Conservation (phyloP, 2,797 vertebrate genomes). For the Sebastes vulpes region DNA sequence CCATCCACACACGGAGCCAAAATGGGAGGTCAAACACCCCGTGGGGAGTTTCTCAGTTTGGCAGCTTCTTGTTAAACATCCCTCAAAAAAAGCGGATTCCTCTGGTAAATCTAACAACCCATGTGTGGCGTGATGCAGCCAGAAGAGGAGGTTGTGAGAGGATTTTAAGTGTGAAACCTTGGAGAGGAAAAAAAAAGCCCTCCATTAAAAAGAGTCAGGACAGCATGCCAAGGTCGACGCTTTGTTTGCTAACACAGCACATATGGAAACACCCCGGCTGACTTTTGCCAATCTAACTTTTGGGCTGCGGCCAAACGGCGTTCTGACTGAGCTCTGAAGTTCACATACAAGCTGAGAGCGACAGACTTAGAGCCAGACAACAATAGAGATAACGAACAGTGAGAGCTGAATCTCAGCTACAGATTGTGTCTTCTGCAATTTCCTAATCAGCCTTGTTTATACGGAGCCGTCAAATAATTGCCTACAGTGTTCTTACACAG, state of each 20-base stretch:
- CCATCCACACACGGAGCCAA: conserved; percentile 23
- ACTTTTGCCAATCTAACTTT: conserved; percentile 34
- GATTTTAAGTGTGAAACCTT: conserved; percentile 41
- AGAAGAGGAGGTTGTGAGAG: conserved; percentile 28
- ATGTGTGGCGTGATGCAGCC: conserved; percentile 15
- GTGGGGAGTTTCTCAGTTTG: conserved; percentile 46
- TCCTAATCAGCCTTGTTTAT: conserved; percentile 16
- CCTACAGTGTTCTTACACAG: not conserved
- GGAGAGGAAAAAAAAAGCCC: not conserved
- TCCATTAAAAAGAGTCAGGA: conserved; percentile 10
- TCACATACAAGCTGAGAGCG: conserved; percentile 28
- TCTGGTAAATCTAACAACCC: conserved; percentile 46
- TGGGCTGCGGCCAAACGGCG: conserved; percentile 46
- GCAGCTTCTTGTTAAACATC: conserved; percentile 50
- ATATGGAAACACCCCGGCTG: conserved; percentile 61
- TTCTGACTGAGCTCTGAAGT: conserved; percentile 29
- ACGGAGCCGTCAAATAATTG: not conserved
- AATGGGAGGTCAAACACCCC: conserved; percentile 47
- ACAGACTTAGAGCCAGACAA: not conserved
- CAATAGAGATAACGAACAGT: conserved; percentile 1
- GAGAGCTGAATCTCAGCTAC: not conserved
- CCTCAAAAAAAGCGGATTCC: conserved; percentile 33
- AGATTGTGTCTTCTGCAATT: not conserved
- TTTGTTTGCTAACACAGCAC: conserved; percentile 67
- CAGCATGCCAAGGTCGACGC: conserved; percentile 54